A percentile compares a stretch with the other conserved stretches of the same genome.
Conservation (phyloP, 2,888 invertebrate species). For the Andrena camellia region DNA sequence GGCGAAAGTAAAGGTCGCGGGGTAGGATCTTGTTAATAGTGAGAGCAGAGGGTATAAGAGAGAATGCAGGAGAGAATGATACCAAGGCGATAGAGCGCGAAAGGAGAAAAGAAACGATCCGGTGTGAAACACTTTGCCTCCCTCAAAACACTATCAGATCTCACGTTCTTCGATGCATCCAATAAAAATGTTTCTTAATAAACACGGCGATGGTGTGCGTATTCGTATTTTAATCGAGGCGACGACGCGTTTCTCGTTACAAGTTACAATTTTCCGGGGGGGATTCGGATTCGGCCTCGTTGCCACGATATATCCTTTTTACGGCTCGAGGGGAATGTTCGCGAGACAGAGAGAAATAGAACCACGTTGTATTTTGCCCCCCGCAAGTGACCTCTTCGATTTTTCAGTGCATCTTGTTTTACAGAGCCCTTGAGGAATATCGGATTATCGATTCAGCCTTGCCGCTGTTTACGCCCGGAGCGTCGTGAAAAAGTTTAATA, state of each 20-base stretch:
- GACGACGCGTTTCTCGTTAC: constrained; percentile 9
- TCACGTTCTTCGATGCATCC: constrained; percentile 64
- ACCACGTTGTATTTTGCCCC: constrained; percentile 24
- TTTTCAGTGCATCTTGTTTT: constrained; percentile 36
- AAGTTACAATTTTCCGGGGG: constrained; percentile 17
- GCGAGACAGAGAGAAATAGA: constrained; percentile 5
- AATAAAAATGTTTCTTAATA: constrained; percentile 65
- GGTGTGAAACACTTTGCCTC: constrained; percentile 49
- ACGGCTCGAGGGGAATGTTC: constrained; percentile 5
- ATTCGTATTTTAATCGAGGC: constrained; percentile 40
- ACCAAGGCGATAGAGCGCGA: constrained; percentile 28
- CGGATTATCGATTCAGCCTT: constrained; percentile 52
- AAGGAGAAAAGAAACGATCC: constrained; percentile 16
- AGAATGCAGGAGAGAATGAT: constrained; percentile 36
- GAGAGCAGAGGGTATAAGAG: constrained; percentile 8
- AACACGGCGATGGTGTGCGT: constrained; percentile 46
- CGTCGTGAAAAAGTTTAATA: constrained; percentile 28
- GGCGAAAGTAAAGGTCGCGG: background rate
- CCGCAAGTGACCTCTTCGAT: constrained; percentile 52
- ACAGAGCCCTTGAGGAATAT: constrained; percentile 37
- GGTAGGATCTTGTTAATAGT: constrained; percentile 41
- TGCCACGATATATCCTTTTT: constrained; percentile 15
- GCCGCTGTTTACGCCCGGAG: constrained; percentile 26
- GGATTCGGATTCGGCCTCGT: constrained; percentile 19
- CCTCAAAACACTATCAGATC: constrained; percentile 55